Percentiles rank a stretch among this genome's conserved stretches.
Evolutionary conservation across 2,797 vertebrate genomes (phyloP).

Genomic region (Coendou prehensilis): DNA sequence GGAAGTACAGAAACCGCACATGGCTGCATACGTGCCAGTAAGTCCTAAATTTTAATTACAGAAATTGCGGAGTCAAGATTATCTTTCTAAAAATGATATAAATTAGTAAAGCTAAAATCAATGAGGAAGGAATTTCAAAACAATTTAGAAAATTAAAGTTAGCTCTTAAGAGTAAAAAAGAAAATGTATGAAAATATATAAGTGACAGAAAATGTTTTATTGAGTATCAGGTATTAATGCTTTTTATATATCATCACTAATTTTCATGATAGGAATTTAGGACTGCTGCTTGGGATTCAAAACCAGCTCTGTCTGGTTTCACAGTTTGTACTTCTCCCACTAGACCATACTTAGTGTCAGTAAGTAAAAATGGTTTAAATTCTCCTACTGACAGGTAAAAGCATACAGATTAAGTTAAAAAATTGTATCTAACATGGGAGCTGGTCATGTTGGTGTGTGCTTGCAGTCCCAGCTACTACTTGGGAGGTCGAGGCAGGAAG

Average conservation of each 20-base stretch:
- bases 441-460: too few relatives aligned
- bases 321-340: not conserved
- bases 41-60: conserved; percentile 7
- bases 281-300: not conserved
- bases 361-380: conserved; percentile 13
- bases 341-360: not conserved
- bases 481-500: not conserved
- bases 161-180: not conserved
- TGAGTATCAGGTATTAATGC: not conserved
- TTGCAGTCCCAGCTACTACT: too few relatives aligned
- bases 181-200: not conserved
- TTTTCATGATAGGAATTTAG: not conserved
- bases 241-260: not conserved
- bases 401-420: not conserved
- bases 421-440: not conserved
- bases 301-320: not conserved
- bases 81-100: not conserved
- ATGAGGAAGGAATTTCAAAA: conserved; percentile 20
- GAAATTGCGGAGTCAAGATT: not conserved
- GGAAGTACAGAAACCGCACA: not conserved
- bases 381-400: not conserved
- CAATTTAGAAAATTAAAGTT: conserved; percentile 33
- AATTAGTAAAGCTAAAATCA: conserved; percentile 6
- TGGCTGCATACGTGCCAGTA: not conserved
- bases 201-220: not conserved